phyloP scores from a whole-genome alignment of 2,797 vertebrate genomes.

The Carapus acus region DNA sequence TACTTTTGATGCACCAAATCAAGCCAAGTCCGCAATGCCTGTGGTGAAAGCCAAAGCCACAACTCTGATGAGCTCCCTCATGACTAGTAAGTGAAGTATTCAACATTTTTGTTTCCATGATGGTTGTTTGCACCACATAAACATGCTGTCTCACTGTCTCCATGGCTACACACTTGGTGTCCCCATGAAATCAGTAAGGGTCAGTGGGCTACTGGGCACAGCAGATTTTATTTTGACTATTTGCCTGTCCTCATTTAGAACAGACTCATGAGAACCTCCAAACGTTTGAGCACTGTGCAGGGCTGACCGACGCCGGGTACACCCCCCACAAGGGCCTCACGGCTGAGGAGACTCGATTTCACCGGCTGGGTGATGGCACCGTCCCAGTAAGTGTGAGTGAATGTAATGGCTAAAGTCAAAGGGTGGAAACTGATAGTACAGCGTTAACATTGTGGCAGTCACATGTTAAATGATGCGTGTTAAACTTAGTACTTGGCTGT shows the following conservation, averaged over 20 bases:
- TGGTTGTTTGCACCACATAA: too few species aligned
- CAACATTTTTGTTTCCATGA: too few species aligned
- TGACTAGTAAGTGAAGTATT: slow-evolving; percentile 81
- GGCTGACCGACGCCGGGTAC: slow-evolving; percentile 86
- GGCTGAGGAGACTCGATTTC: slow-evolving; percentile 86
- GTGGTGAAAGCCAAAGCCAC: slow-evolving; percentile 75
- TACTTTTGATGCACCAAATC: slow-evolving; percentile 31
- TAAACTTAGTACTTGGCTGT: too few species aligned
- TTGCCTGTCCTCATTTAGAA: slow-evolving; percentile 67
- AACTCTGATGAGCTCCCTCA: slow-evolving; percentile 85
- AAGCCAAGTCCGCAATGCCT: slow-evolving; percentile 48
- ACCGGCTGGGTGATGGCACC: slow-evolving; percentile 78
- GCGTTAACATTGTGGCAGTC: too few species aligned
- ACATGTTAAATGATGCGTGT: too few species aligned
- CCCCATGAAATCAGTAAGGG: slow-evolving; percentile 7
- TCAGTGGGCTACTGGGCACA: not conserved
- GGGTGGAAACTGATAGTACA: too few species aligned
- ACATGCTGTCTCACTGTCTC: too few species aligned
- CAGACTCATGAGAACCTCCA: slow-evolving; percentile 91
- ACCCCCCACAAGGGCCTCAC: slow-evolving; percentile 90
- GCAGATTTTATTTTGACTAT: slow-evolving; percentile 9
- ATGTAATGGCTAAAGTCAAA: not conserved
- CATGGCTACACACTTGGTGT: not conserved
- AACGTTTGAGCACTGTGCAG: slow-evolving; percentile 89
- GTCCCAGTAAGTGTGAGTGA: slow-evolving; percentile 77